Percentiles rank a stretch among this genome's conserved stretches.
Conservation (phyloP, 2,113 vertebrate genomes). For the Scartelaos histophorus region DNA sequence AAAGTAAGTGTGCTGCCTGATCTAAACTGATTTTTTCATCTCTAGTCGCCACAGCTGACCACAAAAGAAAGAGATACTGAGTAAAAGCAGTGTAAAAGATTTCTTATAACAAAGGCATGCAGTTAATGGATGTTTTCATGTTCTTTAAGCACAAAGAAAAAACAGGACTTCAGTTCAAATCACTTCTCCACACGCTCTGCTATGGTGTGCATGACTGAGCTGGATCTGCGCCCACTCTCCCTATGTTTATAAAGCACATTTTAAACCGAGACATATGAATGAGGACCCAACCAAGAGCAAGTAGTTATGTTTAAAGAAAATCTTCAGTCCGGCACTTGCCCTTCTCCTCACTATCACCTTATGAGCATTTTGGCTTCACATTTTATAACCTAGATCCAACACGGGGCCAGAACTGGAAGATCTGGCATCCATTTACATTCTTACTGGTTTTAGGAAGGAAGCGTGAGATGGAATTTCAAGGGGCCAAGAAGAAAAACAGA, state of each 20-base stretch:
- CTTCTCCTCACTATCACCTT: slow-evolving; percentile 47
- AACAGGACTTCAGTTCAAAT: slow-evolving; percentile 44
- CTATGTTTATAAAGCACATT: slow-evolving; percentile 36
- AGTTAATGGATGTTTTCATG: slow-evolving; percentile 1
- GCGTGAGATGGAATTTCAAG: slow-evolving; percentile 60
- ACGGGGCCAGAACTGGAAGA: slow-evolving; percentile 37
- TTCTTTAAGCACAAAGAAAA: slow-evolving; percentile 26
- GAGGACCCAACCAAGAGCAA: slow-evolving; percentile 3
- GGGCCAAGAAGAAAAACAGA: slow-evolving; percentile 54
- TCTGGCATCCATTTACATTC: slow-evolving; percentile 72
- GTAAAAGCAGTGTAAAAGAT: background rate
- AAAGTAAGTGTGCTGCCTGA: background rate
- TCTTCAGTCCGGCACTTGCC: slow-evolving; percentile 26
- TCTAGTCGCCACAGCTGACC: background rate
- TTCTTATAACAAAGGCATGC: background rate
- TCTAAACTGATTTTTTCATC: background rate
- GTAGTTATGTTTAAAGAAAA: slow-evolving; percentile 15
- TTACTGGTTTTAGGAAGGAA: slow-evolving; percentile 52
- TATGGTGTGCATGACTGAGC: slow-evolving; percentile 26
- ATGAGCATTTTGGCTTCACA: slow-evolving; percentile 37
- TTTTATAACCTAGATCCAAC: slow-evolving; percentile 38
- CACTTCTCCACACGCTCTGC: slow-evolving; percentile 46
- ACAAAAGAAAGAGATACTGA: background rate
- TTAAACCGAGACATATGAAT: slow-evolving; percentile 11
- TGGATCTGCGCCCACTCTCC: slow-evolving; percentile 27